Base-by-base conservation (phyloP, 2,113 vertebrate genomes). In the Mastomys natalensis region DNA sequence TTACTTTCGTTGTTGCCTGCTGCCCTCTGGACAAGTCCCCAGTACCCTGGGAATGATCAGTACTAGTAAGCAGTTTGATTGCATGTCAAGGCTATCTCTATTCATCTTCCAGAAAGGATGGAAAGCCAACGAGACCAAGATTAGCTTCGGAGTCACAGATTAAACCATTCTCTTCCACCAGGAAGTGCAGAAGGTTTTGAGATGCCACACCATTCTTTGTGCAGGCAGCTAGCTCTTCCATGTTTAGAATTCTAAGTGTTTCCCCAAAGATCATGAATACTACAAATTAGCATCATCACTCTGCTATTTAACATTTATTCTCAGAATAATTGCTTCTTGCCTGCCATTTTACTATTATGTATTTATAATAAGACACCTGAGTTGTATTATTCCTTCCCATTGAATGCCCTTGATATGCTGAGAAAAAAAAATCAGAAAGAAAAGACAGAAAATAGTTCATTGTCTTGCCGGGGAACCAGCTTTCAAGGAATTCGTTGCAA, bases 311-410 rank as follows among this genome's bases (percentile, higher is more conserved):
- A 93, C 94, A 91, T 95, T 76, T 93, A 24, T 82, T 87, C 62
- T 82, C n/a, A 13, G 77, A 78, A 91, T 22, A 66, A 12, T 86
- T 84, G 94, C 77, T 93, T 40, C 90, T 53, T 85, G 72, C 86
- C 78, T 93, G 51, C 86, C 66, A 89, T 53, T 55, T 85, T 95
- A 58, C 29, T 92, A 26, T 26, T 89, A 37, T 87, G 43, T 90
- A 60, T 90, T 96, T 85, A 86, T 92, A 64, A 66, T 81, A 87
- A 95, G n/a, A 86, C 92, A 85, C 37, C 58, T 84, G 21, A 80
- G 84, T 97, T 84, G 87, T 92, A 89, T 89, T 68, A 88, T 87
- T 64, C 37, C 34, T 86, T 6, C 16, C 16, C 89, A 80, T 87
- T 78, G 89, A 68, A 80, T 70, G 70, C 26, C 68, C 51, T 76